A percentile compares a stretch with the other conserved stretches of the same genome.
These are phyloP conservation scores for Hylaea fasciaria DNA, from an alignment of 2,888 invertebrate species.

Conservation along the genomic window DNA sequence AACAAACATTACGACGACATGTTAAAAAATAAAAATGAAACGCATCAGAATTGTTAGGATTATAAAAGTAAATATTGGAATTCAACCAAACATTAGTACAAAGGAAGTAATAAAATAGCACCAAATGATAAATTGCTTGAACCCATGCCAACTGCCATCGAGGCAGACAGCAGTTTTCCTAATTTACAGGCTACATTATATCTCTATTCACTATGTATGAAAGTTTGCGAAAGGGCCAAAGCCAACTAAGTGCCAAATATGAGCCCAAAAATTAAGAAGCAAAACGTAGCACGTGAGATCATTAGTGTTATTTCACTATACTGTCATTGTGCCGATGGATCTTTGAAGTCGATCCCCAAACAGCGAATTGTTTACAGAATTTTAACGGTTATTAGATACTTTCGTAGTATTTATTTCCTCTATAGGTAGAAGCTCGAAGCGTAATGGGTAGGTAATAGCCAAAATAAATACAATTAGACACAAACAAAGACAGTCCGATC, in stretches of 20 bases:
- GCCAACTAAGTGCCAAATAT: neutral
- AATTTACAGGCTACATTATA: constrained; percentile 17
- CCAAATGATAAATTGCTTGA: constrained; percentile 26
- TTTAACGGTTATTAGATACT: no score
- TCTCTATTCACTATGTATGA: neutral
- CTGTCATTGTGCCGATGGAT: no score
- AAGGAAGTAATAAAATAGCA: constrained; percentile 8
- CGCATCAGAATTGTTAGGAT: no score
- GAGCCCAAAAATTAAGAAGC: neutral
- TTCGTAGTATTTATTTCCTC: no score
- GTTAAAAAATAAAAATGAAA: no score
- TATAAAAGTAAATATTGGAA: no score
- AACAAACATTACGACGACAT: no score
- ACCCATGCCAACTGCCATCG: constrained; percentile 25
- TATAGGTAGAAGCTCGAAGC: no score
- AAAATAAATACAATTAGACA: constrained; percentile 12
- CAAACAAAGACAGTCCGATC: constrained; percentile 32
- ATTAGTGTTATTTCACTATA: no score
- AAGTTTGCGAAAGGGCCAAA: neutral
- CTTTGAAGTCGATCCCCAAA: no score
- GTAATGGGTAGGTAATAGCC: no score
- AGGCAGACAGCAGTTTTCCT: constrained; percentile 17
- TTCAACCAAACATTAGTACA: neutral
- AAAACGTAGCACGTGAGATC: neutral
- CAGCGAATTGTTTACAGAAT: no score